phyloP scores from a whole-genome alignment of 2,797 vertebrate genomes.

The Sardinella longiceps region DNA sequence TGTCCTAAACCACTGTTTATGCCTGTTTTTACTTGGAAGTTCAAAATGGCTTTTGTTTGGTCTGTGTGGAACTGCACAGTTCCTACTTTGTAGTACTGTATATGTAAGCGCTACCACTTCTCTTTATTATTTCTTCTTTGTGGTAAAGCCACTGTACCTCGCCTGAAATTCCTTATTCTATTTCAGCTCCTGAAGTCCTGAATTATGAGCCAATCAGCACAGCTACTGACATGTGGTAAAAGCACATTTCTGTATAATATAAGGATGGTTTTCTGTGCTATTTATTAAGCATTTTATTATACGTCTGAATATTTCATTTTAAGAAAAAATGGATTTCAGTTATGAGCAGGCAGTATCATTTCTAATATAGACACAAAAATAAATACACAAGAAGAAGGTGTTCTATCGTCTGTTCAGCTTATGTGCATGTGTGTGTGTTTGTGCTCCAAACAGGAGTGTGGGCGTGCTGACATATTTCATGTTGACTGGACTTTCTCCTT shows the following conservation, averaged over 20 bases:
- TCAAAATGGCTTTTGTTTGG: not conserved
- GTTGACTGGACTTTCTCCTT: not conserved
- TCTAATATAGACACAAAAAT: too few species aligned
- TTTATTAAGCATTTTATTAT: not conserved
- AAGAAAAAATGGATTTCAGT: not conserved
- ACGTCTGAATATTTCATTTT: not conserved
- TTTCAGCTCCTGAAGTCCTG: constrained; percentile 76
- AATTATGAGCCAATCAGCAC: constrained; percentile 80
- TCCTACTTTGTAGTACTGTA: not conserved
- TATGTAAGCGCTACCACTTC: not conserved
- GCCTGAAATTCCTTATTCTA: not conserved
- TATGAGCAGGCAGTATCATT: too few species aligned
- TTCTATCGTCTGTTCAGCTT: too few species aligned
- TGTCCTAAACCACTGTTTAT: not conserved
- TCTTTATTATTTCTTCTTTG: too few species aligned
- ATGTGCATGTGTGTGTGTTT: not conserved
- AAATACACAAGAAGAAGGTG: too few species aligned
- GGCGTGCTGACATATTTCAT: not conserved
- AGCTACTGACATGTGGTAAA: constrained; percentile 81
- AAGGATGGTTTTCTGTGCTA: not conserved
- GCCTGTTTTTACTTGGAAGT: not conserved
- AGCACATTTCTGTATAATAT: too few species aligned
- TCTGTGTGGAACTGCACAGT: not conserved
- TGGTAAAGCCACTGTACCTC: constrained; percentile 45
- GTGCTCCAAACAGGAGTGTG: not conserved